phyloP scores from a whole-genome alignment of 2,888 invertebrate genomes.

The Plusia festucae region DNA sequence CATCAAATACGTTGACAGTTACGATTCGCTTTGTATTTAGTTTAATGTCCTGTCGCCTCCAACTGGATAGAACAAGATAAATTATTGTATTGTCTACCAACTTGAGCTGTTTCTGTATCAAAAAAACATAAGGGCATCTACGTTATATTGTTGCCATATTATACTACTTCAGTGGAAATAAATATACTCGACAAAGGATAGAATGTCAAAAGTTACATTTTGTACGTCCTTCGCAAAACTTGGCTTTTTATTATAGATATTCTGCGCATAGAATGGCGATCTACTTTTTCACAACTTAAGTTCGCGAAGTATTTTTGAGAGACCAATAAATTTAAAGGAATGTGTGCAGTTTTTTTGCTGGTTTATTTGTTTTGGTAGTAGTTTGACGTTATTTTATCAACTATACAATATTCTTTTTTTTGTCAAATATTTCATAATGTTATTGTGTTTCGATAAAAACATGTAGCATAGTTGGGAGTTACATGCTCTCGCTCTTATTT shows the following conservation, averaged over 20 bases:
- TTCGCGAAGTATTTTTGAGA: slow-evolving; percentile 48
- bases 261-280: slow-evolving; percentile 29
- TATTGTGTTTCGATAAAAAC: too few species aligned
- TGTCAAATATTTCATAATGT: too few species aligned
- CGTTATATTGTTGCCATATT: slow-evolving; percentile 23
- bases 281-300: slow-evolving; percentile 45
- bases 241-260: slow-evolving; percentile 53
- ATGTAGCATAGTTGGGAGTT: too few species aligned
- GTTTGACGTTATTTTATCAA: slow-evolving; percentile 18
- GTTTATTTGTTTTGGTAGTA: slow-evolving; percentile 24
- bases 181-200: slow-evolving; percentile 41
- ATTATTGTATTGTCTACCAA: slow-evolving; percentile 33
- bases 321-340: slow-evolving; percentile 46
- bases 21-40: slow-evolving; percentile 14
- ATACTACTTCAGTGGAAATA: slow-evolving; percentile 37
- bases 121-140: slow-evolving; percentile 19
- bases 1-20: slow-evolving; percentile 15
- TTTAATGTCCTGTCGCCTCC: slow-evolving; percentile 36
- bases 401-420: background rate
- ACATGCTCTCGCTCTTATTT: too few species aligned
- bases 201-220: slow-evolving; percentile 58
- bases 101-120: slow-evolving; percentile 33
- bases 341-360: slow-evolving; percentile 43
- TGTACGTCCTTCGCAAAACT: slow-evolving; percentile 58
- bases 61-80: slow-evolving; percentile 40